phyloP scores from a whole-genome alignment of 2,797 vertebrate genomes.

The Phataginus tricuspis region DNA sequence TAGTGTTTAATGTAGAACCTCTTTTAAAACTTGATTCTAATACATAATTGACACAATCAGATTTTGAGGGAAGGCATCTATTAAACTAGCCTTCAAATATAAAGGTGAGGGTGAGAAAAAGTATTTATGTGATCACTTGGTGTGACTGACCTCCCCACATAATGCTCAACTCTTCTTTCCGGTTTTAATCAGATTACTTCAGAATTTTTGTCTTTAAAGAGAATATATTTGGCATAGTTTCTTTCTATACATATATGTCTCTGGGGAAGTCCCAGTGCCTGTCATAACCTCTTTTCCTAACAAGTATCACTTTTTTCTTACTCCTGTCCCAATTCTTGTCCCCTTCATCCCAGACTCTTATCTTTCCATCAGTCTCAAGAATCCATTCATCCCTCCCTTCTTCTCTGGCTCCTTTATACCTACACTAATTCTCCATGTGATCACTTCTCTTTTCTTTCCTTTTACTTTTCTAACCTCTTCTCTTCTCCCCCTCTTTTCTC shows the following conservation, averaged over 20 bases:
- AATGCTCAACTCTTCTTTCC: neutral
- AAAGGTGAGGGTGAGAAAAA: neutral
- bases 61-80: neutral
- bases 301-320: neutral
- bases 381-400: neutral
- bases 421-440: too few species aligned
- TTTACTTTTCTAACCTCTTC: neutral
- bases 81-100: neutral
- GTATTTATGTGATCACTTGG: neutral
- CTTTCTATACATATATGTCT: neutral
- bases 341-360: neutral
- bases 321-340: neutral
- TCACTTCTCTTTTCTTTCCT: neutral
- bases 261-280: neutral
- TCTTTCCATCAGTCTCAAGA: neutral
- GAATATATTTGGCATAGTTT: neutral
- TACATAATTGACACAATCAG: neutral
- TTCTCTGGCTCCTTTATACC: neutral
- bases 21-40: neutral
- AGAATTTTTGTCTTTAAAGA: neutral
- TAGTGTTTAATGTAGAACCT: neutral
- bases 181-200: neutral
- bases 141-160: neutral
- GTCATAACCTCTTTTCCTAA: neutral
- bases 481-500: neutral